Conservation (phyloP, 92 coral and sea anemone species). For the Porites cylindrica region DNA sequence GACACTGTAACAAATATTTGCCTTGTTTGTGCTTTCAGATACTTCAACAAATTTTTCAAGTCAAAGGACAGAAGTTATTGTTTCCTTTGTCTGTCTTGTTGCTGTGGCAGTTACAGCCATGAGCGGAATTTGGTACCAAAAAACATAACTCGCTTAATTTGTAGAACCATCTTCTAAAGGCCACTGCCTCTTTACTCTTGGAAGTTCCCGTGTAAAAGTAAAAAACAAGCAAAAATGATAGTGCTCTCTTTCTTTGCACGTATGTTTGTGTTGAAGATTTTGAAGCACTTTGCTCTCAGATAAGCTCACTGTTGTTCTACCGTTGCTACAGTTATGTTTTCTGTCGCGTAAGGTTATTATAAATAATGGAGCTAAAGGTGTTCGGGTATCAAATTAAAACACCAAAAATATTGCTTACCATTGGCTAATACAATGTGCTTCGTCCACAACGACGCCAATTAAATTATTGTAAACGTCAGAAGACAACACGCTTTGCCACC, state of each 20-base stretch:
- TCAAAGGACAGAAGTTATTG: background rate
- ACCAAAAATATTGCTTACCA: constrained; percentile 17
- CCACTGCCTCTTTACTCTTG: constrained; percentile 20
- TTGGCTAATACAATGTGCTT: constrained; percentile 56
- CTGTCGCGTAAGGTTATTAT: background rate
- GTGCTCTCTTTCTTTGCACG: background rate
- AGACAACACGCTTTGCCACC: constrained; percentile 33
- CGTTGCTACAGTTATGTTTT: background rate
- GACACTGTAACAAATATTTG: background rate
- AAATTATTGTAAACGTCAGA: constrained; percentile 14
- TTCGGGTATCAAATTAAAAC: background rate
- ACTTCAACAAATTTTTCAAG: background rate
- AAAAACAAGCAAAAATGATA: background rate
- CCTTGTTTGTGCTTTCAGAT: no score
- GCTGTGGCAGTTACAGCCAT: background rate
- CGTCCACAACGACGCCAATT: constrained; percentile 45
- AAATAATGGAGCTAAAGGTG: background rate
- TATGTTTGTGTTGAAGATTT: background rate
- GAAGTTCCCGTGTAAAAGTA: constrained; percentile 26
- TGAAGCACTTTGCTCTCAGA: background rate
- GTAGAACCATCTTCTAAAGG: constrained; percentile 10
- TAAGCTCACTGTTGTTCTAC: background rate
- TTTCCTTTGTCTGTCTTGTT: background rate
- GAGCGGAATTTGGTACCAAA: background rate
- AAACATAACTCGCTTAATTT: constrained; percentile 4